Conservation (phyloP, 2,113 vertebrate species). For the Galeopterus variegatus region DNA sequence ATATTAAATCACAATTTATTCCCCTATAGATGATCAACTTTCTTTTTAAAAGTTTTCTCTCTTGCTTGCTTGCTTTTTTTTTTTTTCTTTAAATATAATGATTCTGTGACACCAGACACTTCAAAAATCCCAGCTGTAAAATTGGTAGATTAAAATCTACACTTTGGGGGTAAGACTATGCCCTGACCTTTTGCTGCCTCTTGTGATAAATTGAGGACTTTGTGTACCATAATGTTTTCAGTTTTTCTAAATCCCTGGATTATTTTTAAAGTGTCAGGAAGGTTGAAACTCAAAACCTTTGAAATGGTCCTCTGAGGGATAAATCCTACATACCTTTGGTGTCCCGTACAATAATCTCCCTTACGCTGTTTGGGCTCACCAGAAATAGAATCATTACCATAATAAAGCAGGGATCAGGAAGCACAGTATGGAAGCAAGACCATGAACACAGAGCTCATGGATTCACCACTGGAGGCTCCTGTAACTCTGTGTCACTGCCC, state of each 20-base stretch:
- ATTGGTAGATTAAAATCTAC: conserved; percentile 21
- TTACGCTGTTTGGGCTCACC: neutral
- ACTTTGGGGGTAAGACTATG: neutral
- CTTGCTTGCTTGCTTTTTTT: neutral
- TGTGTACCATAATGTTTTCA: conserved; percentile 46
- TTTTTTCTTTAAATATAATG: neutral
- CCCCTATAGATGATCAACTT: neutral
- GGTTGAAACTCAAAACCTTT: conserved; percentile 60
- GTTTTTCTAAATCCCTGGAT: conserved; percentile 64
- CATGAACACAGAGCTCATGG: neutral
- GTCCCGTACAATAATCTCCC: conserved; percentile 10
- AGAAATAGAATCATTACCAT: conserved; percentile 67
- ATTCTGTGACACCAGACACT: neutral
- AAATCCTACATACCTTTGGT: conserved; percentile 33
- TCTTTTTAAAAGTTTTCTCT: conserved; percentile 27
- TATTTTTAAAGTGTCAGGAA: conserved; percentile 68
- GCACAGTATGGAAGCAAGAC: neutral
- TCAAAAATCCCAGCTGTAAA: neutral
- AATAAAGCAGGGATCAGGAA: neutral
- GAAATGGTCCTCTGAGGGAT: conserved; percentile 39
- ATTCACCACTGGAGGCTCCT: neutral
- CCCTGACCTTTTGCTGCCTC: conserved; percentile 64
- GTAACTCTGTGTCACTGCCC: neutral
- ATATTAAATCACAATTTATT: neutral
- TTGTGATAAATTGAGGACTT: conserved; percentile 60